These are phyloP conservation scores for Phrixothrix hirtus DNA, from an alignment of 2,888 invertebrate species.

Conservation along the genomic window DNA sequence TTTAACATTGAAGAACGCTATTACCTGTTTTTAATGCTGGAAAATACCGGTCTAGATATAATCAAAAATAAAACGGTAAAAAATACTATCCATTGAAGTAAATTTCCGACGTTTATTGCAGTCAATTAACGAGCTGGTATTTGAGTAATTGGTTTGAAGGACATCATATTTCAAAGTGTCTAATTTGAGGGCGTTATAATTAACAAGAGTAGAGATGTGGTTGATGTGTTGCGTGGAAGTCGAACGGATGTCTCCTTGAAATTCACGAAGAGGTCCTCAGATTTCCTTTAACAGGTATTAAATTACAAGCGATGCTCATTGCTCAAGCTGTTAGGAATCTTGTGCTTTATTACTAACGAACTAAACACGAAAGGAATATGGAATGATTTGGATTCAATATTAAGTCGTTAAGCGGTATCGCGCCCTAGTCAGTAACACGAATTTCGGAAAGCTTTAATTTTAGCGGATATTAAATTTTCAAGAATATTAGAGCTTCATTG, in stretches of 20 bases:
- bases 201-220: constrained; percentile 43
- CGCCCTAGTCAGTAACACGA: neutral
- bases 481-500: no score
- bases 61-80: no score
- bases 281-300: constrained; percentile 31
- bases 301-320: constrained; percentile 25
- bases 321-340: constrained; percentile 22
- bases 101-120: constrained; percentile 37
- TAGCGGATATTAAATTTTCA: neutral
- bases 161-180: constrained; percentile 52
- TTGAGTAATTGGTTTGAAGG: constrained; percentile 48
- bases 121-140: constrained; percentile 48
- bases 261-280: constrained; percentile 21
- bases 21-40: no score
- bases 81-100: no score
- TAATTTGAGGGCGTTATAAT: constrained; percentile 47
- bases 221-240: constrained; percentile 30
- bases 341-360: constrained; percentile 14
- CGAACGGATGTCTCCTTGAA: constrained; percentile 27
- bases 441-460: neutral
- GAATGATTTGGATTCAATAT: constrained; percentile 5
- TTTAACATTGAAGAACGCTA: no score
- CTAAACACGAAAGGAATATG: constrained; percentile 11
- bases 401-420: neutral
- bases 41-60: no score